Base-by-base conservation (phyloP, 2,797 vertebrate species). In the Alouatta caraya region DNA sequence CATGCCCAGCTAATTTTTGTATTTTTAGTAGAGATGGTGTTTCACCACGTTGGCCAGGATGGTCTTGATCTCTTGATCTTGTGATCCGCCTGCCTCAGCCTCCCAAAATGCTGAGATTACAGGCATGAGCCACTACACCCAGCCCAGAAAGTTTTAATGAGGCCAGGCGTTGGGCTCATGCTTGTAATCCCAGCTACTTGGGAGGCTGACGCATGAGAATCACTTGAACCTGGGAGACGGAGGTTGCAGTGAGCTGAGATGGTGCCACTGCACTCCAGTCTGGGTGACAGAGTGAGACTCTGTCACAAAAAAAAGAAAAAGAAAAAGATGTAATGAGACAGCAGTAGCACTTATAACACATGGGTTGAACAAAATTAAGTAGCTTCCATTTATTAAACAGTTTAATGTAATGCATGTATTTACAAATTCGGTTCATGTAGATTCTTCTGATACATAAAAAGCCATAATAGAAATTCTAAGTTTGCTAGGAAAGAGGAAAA, bases 361-460 rank as follows among this genome's bases (percentile, higher is more conserved):
- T 24, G 50, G 12, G 14, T 79, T 94, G 21, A 93, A 90, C 21
- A 88, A 80, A 92, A 93, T 88, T 80, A 97, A 61, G 37, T 61
- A 82, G 81, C 8, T 97, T 97, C 81, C 73, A 78, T 89, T 94
- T 30, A 5, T 79, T 52, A 75, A 78, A 72, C 17, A 96, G 72
- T 92, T 94, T 95, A 0, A 91, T 79, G 75, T 97, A 90, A 82
- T 75, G 89, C 28, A 82, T 57, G 44, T 72, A 93, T 2, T 97
- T 82, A 93, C 39, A 97, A 57, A 89, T 24, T 85, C 0, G 92
- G 80, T 94, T 70, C 33, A 67, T 13, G 26, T 30, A 90, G 92
- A 96, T 46, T 94, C 94, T 98, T 97, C 39, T 95, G 46, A 87
- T 93, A 50, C 17, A 94, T 39, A 94, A 96, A 92, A 98, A 83